Evolutionary conservation across 2,797 vertebrate genomes (phyloP).

Genomic region (Siniperca scherzeri): DNA sequence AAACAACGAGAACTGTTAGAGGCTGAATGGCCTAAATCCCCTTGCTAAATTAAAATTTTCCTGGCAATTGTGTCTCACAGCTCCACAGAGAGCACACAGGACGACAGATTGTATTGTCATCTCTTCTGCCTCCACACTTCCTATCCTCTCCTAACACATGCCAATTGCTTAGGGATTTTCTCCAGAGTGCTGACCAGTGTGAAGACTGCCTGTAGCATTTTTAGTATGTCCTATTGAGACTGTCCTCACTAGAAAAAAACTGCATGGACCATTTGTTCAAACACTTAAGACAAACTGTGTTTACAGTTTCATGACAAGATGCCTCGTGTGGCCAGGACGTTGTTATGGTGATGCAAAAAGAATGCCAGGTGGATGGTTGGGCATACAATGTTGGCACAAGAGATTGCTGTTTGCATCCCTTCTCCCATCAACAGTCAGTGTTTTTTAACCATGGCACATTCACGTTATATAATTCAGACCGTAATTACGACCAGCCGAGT

Average conservation of each 20-base stretch:
- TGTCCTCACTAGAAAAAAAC: conserved; percentile 1
- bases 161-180: conserved; percentile 55
- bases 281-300: conserved; percentile 20
- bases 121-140: conserved; percentile 61
- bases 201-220: conserved; percentile 36
- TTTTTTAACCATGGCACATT: neutral
- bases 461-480: neutral
- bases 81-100: conserved; percentile 59
- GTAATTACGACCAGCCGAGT: neutral
- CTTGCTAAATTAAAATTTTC: conserved; percentile 60
- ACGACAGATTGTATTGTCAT: conserved; percentile 69
- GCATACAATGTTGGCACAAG: neutral
- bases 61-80: conserved; percentile 53
- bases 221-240: conserved; percentile 30
- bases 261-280: conserved; percentile 33
- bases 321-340: neutral
- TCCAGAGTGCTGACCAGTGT: conserved; percentile 48
- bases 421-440: neutral
- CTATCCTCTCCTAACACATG: conserved; percentile 52
- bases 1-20: conserved; percentile 42
- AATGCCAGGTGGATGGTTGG: neutral
- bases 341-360: conserved; percentile 19
- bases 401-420: neutral
- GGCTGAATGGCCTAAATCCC: conserved; percentile 58
- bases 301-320: conserved; percentile 11